phyloP scores from a whole-genome alignment of 1,140 invertebrate species.

The Drosophila watanabei region DNA sequence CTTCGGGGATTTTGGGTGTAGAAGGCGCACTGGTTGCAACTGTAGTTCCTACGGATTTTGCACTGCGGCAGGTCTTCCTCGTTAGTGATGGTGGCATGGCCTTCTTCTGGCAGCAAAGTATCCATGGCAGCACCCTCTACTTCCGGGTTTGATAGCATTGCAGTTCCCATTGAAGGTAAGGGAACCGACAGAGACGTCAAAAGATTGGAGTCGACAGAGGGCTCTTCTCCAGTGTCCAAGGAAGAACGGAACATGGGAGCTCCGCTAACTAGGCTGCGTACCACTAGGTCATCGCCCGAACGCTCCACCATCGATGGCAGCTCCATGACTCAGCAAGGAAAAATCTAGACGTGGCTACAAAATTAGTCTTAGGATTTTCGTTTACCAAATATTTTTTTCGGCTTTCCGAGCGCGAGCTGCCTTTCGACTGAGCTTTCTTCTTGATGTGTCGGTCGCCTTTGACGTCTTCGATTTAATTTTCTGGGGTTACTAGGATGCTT shows the following conservation, averaged over 20 bases:
- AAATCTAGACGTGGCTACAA: not conserved
- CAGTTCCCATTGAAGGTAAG: not conserved
- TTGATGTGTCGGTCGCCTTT: not conserved
- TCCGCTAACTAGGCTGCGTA: conserved; percentile 88
- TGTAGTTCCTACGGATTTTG: conserved; percentile 92
- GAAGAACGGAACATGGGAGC: conserved; percentile 40
- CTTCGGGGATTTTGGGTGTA: conserved; percentile 93
- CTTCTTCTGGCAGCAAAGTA: not conserved
- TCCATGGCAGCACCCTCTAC: not conserved
- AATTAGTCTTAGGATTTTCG: not conserved
- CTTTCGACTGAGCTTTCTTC: conserved; percentile 4
- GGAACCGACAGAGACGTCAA: conserved; percentile 7
- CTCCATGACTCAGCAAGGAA: conserved; percentile 83
- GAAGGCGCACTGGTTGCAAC: conserved; percentile 90
- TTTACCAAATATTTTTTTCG: not conserved
- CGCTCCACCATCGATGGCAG: conserved; percentile 88
- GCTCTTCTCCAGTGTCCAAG: conserved; percentile 6
- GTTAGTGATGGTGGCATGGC: conserved; percentile 1
- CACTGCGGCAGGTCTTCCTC: conserved; percentile 90
- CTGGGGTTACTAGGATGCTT: conserved; percentile 54
- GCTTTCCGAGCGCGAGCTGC: not conserved
- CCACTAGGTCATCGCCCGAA: conserved; percentile 87
- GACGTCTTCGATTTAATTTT: not conserved
- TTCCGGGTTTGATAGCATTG: not conserved
- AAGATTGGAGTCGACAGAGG: conserved; percentile 4